Conservation (phyloP, 2,888 invertebrate genomes). For the Leptopilina drosophilae region DNA sequence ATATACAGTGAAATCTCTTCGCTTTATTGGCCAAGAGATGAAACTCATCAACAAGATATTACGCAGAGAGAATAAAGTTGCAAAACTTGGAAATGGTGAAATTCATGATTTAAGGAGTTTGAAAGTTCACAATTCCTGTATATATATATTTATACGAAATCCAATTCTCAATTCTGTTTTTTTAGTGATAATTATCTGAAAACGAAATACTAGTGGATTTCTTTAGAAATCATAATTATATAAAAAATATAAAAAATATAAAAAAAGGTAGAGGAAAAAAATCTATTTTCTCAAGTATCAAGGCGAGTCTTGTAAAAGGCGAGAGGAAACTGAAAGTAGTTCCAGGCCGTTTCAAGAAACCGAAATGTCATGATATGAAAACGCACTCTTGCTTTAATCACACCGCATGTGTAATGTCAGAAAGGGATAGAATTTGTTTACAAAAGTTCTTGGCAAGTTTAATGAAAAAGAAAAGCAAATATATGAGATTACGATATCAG, state of each 20-base stretch:
- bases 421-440: conserved; percentile 30
- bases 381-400: conserved; percentile 39
- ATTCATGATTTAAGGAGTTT: conserved; percentile 9
- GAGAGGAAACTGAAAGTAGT: conserved; percentile 35
- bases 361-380: conserved; percentile 36
- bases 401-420: conserved; percentile 1
- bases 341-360: conserved; percentile 22
- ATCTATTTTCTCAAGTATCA: conserved; percentile 33
- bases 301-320: conserved; percentile 31
- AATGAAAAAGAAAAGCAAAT: conserved; percentile 1
- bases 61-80: conserved; percentile 1
- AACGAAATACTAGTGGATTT: conserved; percentile 21
- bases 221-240: conserved; percentile 35
- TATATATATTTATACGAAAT: conserved; percentile 1
- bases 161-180: conserved; percentile 19
- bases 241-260: background rate
- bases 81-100: conserved; percentile 27
- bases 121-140: conserved; percentile 10
- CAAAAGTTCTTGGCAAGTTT: background rate
- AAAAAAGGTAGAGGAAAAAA: background rate
- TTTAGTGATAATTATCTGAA: conserved; percentile 28
- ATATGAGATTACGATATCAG: conserved; percentile 24
- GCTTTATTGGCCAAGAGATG: background rate
- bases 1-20: background rate
- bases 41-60: conserved; percentile 17